Conservation (phyloP, 2,797 vertebrate genomes). For the Muscicapa comitata region DNA sequence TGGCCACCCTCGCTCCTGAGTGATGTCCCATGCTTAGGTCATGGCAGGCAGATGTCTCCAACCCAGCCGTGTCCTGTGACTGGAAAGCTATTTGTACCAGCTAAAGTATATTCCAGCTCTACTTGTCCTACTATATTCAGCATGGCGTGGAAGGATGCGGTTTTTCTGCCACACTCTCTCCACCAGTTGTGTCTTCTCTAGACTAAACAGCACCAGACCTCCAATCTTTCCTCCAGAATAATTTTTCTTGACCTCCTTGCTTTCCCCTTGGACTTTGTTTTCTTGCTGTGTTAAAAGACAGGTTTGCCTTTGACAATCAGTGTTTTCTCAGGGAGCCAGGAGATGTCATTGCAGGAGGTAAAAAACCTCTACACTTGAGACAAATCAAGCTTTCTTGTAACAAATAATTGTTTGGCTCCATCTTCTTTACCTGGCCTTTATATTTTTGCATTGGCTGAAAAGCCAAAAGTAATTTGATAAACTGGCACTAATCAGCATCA, state of each 20-base stretch:
- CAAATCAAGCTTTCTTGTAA: background rate
- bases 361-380: background rate
- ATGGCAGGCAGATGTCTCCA: background rate
- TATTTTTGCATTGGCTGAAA: fast-evolving
- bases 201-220: background rate
- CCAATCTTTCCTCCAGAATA: background rate
- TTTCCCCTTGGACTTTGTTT: background rate
- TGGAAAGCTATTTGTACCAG: background rate
- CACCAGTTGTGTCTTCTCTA: background rate
- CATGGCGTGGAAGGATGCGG: fast-evolving
- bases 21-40: background rate
- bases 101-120: background rate
- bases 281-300: background rate
- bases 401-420: background rate
- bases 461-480: background rate
- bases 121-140: background rate
- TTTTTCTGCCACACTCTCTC: fast-evolving
- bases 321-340: background rate
- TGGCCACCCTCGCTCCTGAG: fast-evolving
- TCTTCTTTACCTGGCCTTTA: background rate
- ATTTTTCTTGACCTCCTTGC: background rate
- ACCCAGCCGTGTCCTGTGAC: too few relatives aligned
- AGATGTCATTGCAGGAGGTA: background rate
- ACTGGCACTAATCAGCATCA: background rate
- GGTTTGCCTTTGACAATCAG: background rate